Conservation (phyloP, 2,888 invertebrate species). For the Hartigia nigra region DNA sequence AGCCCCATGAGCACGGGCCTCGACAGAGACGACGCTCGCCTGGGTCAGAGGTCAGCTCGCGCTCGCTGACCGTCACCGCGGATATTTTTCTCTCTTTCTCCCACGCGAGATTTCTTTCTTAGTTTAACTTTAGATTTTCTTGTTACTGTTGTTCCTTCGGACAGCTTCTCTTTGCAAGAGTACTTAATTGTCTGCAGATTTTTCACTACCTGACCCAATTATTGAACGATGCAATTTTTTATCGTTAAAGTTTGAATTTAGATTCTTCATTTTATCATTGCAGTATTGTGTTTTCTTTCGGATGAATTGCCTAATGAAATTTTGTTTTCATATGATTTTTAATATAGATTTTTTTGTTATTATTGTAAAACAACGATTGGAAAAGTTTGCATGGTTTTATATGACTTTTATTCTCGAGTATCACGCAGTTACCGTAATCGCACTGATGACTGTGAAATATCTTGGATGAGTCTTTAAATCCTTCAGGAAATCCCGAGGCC, state of each 20-base stretch:
- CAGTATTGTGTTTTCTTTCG: no score
- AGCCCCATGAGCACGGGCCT: slow-evolving; percentile 29
- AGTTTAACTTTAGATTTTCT: neutral
- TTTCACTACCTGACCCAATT: neutral
- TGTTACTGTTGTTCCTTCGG: neutral
- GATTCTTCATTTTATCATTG: no score
- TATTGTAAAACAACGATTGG: neutral
- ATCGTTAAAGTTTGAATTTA: no score
- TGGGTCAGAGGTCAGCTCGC: slow-evolving; percentile 64
- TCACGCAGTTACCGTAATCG: slow-evolving; percentile 16
- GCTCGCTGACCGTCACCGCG: slow-evolving; percentile 66
- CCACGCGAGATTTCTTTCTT: slow-evolving; percentile 9
- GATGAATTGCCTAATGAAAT: no score
- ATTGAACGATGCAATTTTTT: neutral
- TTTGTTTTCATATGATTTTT: no score
- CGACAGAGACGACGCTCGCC: slow-evolving; percentile 22
- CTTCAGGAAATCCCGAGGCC: neutral
- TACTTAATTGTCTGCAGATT: neutral
- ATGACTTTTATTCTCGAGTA: neutral
- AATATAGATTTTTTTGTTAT: neutral
- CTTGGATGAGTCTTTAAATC: slow-evolving; percentile 4
- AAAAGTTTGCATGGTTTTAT: neutral
- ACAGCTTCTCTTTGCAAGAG: neutral
- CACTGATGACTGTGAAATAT: slow-evolving; percentile 35
- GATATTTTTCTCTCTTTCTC: slow-evolving; percentile 30